Evolutionary conservation across 2,113 vertebrate genomes (phyloP).

Genomic region (Neolamprologus sp.): DNA sequence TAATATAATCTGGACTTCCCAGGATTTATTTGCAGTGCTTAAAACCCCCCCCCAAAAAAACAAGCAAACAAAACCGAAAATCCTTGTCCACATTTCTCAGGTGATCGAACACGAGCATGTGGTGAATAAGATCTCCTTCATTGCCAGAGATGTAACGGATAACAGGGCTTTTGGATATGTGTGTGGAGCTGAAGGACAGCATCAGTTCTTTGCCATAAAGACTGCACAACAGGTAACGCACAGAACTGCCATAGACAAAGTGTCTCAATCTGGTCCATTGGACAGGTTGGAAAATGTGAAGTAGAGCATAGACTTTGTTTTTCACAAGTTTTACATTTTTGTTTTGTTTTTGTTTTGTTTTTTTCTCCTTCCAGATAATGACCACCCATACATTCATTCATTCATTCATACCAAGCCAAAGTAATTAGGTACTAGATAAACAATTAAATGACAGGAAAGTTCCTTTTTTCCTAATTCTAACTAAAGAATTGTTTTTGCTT

Average conservation of each 20-base stretch:
- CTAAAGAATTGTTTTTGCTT: background rate
- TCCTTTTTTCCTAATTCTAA: background rate
- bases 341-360: background rate
- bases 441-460: background rate
- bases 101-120: constrained; percentile 95
- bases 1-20: background rate
- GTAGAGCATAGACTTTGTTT: background rate
- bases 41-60: background rate
- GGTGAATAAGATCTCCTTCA: constrained; percentile 96
- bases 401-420: background rate
- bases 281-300: background rate
- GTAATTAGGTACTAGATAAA: background rate
- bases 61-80: too few relatives aligned
- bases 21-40: background rate
- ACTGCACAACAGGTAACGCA: constrained; percentile 86
- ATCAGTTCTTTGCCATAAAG: constrained; percentile 97
- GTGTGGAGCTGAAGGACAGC: constrained; percentile 92
- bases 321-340: background rate
- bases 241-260: background rate
- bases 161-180: constrained; percentile 94
- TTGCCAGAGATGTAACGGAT: constrained; percentile 94
- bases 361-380: background rate
- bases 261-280: background rate
- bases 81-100: constrained; percentile 43
- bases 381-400: background rate